phyloP scores from a whole-genome alignment of 2,797 vertebrate genomes.

The Enteromius afrohamiltoni region DNA sequence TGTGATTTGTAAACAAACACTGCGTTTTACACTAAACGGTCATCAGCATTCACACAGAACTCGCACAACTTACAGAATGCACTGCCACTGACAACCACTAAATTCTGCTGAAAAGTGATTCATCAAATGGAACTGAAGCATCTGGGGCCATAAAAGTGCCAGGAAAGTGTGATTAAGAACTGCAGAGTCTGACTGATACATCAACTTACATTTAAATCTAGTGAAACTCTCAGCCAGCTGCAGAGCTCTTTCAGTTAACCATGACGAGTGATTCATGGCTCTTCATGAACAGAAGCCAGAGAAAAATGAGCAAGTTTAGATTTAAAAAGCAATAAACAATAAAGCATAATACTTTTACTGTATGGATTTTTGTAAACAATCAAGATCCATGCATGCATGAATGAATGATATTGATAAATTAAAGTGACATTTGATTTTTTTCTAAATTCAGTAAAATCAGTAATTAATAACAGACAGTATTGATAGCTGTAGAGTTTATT shows the following conservation, averaged over 20 bases:
- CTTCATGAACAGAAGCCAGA: not conserved
- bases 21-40: not conserved
- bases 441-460: not conserved
- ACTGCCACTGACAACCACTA: slow-evolving; percentile 3
- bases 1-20: slow-evolving; percentile 23
- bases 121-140: slow-evolving; percentile 54
- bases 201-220: slow-evolving; percentile 51
- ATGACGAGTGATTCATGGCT: slow-evolving; percentile 58
- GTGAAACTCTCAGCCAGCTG: slow-evolving; percentile 55
- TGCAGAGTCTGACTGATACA: slow-evolving; percentile 51
- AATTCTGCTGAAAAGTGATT: slow-evolving; percentile 57
- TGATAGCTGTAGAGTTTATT: not conserved
- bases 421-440: not conserved
- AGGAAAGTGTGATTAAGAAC: slow-evolving; percentile 60
- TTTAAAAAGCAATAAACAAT: not conserved
- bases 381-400: not conserved
- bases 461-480: not conserved
- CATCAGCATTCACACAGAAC: slow-evolving; percentile 4
- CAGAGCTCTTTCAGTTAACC: slow-evolving; percentile 40
- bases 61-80: slow-evolving; percentile 4
- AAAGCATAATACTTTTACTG: not conserved
- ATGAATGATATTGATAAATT: not conserved
- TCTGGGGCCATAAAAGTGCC: slow-evolving; percentile 35
- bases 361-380: not conserved
- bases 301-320: not conserved